Evolutionary conservation across 1,140 invertebrate species (phyloP), one percentile per base, ranked within the genome.

Genomic region (Drosophila mayri): DNA sequence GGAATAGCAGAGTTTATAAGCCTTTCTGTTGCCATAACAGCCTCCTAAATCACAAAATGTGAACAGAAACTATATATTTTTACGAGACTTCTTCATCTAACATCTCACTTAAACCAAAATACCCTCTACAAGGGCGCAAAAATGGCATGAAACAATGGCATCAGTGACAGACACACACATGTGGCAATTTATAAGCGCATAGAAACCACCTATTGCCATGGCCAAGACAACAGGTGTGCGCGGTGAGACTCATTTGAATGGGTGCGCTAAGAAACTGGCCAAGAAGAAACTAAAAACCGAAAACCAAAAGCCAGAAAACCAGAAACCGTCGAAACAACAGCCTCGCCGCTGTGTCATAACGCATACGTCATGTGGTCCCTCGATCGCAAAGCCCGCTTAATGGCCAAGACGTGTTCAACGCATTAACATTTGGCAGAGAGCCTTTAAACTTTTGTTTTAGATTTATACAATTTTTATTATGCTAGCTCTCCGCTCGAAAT

Each of bases 371-470:
- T 88, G 83, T 80, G 79, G 62, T 49, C 76, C 47, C 50, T 44
- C 49, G 32, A 30, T 52, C 20, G 43, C 50, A 59, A n/a, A 43
- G 40, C 57, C 50, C 52, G 58, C 50, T 77, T 87, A 87, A 87
- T 87, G 84, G 84, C 84, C 84, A 84, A 88, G 84, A 87, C 84
- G 84, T 87, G 84, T 88, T 88, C 81, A 74, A 80, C 84, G 86
- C 84, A 87, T 87, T 87, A 87, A 80, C 83, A 78, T 88, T 87
- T 82, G 55, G 37, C 60, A 44, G 63, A 61, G 59, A 79, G 70
- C 79, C 68, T 71, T 65, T 83, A 82, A 82, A 83, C 80, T 86
- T 55, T 62, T 82, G 62, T 82, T 78, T 86, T 79, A 86, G 80
- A 74, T 81, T 81, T 75, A 81, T 78, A 62, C 72, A 58, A 54